These are phyloP conservation scores for Drosophila quadrilineata DNA, from an alignment of 1,140 invertebrate genomes.

Conservation along the genomic window DNA sequence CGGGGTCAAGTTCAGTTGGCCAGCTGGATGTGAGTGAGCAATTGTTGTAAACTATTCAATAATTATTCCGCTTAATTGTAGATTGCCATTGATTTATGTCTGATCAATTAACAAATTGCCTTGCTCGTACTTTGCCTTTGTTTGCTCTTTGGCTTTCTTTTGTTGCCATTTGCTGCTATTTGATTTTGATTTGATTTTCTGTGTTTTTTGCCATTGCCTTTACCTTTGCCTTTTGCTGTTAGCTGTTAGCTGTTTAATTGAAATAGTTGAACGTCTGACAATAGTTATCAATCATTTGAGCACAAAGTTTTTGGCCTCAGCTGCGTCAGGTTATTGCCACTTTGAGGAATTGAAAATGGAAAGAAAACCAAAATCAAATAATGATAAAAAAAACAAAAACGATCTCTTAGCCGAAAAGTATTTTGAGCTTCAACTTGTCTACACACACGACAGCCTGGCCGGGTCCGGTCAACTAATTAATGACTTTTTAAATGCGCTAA, in stretches of 20 bases:
- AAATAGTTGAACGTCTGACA: slow-evolving; percentile 36
- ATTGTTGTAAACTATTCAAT: slow-evolving; percentile 59
- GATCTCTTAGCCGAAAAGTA: slow-evolving; percentile 1
- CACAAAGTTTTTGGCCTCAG: slow-evolving; percentile 61
- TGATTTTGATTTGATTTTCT: slow-evolving; percentile 18
- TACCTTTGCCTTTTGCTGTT: slow-evolving; percentile 4
- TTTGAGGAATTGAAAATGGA: slow-evolving; percentile 68
- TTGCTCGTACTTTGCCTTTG: slow-evolving; percentile 58
- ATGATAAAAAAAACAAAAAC: not conserved
- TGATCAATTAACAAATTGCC: slow-evolving; percentile 64
- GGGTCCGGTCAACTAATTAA: too few species aligned
- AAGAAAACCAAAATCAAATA: not conserved
- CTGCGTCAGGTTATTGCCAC: slow-evolving; percentile 65
- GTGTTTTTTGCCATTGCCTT: slow-evolving; percentile 27
- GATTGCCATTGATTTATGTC: slow-evolving; percentile 72
- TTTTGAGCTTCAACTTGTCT: slow-evolving; percentile 57
- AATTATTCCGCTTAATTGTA: slow-evolving; percentile 65
- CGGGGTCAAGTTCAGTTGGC: slow-evolving; percentile 67
- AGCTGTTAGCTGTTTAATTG: slow-evolving; percentile 33
- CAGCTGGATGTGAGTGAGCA: too few species aligned
- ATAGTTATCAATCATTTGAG: slow-evolving; percentile 64
- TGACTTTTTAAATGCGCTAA: slow-evolving; percentile 61
- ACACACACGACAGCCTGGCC: slow-evolving; percentile 43
- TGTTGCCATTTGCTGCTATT: slow-evolving; percentile 4
- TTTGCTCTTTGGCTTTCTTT: slow-evolving; percentile 16